phyloP scores from a whole-genome alignment of 92 coral and sea anemone genomes.

The Parazoanthus swiftii region DNA sequence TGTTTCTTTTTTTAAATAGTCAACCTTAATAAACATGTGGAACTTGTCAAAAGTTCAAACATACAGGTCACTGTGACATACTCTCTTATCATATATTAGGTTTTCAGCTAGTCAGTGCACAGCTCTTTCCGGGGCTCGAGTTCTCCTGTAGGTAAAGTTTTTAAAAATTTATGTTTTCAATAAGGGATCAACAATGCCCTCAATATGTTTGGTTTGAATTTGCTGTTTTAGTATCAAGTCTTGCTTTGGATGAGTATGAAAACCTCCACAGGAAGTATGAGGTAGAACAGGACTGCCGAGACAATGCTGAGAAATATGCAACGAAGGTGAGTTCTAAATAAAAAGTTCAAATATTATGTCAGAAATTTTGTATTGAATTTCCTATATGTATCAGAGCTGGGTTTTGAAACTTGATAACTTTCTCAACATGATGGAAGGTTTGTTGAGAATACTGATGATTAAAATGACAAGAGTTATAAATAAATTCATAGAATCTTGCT shows the following conservation, averaged over 20 bases:
- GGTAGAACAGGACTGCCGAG: constrained; percentile 90
- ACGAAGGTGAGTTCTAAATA: constrained; percentile 55
- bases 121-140: no score
- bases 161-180: not conserved
- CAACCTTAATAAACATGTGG: no score
- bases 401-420: no score
- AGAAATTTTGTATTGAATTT: no score
- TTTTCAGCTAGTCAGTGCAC: no score
- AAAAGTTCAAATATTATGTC: not conserved
- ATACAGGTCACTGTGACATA: no score
- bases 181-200: not conserved
- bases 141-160: no score
- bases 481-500: not conserved
- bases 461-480: not conserved
- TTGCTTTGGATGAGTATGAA: constrained; percentile 92
- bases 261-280: constrained; percentile 84
- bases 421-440: not conserved
- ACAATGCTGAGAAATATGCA: constrained; percentile 97
- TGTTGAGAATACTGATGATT: no score
- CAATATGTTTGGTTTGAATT: not conserved
- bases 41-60: no score
- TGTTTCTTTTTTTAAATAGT: no score
- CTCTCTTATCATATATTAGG: no score
- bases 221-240: constrained; percentile 73
- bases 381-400: no score